Base-by-base conservation (phyloP, 2,888 invertebrate genomes). In the Melieria crassipennis region DNA sequence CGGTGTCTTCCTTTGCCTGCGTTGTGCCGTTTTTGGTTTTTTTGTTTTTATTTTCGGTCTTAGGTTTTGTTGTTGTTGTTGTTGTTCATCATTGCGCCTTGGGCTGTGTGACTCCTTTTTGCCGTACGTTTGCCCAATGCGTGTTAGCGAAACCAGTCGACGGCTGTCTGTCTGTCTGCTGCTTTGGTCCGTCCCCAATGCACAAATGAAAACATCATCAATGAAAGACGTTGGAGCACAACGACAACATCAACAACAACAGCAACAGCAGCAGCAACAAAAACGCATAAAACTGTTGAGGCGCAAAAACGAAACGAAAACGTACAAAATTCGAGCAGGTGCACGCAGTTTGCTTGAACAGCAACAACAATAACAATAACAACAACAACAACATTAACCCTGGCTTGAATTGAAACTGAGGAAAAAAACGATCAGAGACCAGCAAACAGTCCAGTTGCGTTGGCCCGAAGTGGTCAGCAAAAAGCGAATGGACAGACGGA, bases 281-380 rank as follows among this genome's bases (percentile, higher is more conserved):
- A 65, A 65, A 65, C 16, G 11, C 46, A 43, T 55, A 7, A 50
- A 65, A 30, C 30, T 30, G 30, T 30, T 30, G 30, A 30, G 30
- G 30, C 30, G 30, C 30, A 30, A 30, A 30, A 30, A 30, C 30
- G 30, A 56, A 60, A 50, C 16, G 61, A 61, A 60, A 68, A 48
- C 13, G 73, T 72, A 76, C 75, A 73, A 77, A 77, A 77, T 75
- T 75, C 75, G 76, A 77, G 77, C 77, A 77, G 77, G 77, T 77
- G 77, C 77, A 76, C 75, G 69, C 65, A 62, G 7, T n/a, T 62
- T 68, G 30, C 30, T 30, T 30, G 2, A 30, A 30, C 30, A 30
- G 30, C 30, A 30, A 30, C 30, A 30, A 30, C 30, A 30, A 16
- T 2, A 1, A 16, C 16, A 16, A 16, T 2, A 16, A 30, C 3